phyloP scores from a whole-genome alignment of 2,888 invertebrate species.

The Drosophila affinis region DNA sequence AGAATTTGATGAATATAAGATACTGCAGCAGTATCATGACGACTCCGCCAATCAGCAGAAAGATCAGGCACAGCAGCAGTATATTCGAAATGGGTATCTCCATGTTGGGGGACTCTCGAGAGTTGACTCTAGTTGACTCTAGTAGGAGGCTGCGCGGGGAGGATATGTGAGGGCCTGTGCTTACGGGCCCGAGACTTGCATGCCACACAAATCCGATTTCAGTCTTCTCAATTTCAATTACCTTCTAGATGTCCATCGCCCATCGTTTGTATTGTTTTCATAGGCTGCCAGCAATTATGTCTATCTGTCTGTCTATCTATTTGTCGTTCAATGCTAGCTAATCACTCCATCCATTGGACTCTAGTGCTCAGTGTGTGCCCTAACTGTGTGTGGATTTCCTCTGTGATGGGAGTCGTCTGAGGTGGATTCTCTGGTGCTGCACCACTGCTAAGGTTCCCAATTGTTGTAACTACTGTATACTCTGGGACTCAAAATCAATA shows the following conservation, averaged over 20 bases:
- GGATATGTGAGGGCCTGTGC: neutral
- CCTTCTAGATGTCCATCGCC: neutral
- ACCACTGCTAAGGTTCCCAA: conserved; percentile 6
- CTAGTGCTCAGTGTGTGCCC: neutral
- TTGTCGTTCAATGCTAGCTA: conserved; percentile 38
- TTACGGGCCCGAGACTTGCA: neutral
- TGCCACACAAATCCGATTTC: neutral
- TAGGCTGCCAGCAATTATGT: neutral
- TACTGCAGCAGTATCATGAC: conserved; percentile 85
- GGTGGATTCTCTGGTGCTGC: neutral
- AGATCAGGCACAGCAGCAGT: conserved; percentile 84
- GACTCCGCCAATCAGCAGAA: conserved; percentile 85
- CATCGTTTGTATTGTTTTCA: neutral
- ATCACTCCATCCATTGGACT: conserved; percentile 37
- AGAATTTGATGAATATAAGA: conserved; percentile 85
- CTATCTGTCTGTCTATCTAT: neutral
- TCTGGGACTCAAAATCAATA: conserved; percentile 36
- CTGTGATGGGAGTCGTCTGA: neutral
- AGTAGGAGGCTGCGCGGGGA: too few relatives aligned
- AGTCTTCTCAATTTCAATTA: conserved; percentile 24
- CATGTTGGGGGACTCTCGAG: conserved; percentile 60
- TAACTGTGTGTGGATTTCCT: neutral
- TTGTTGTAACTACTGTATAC: conserved; percentile 18
- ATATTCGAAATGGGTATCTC: conserved; percentile 83
- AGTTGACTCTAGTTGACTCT: neutral